Conservation (phyloP, 1,140 invertebrate genomes). For the Panonychus citri region DNA sequence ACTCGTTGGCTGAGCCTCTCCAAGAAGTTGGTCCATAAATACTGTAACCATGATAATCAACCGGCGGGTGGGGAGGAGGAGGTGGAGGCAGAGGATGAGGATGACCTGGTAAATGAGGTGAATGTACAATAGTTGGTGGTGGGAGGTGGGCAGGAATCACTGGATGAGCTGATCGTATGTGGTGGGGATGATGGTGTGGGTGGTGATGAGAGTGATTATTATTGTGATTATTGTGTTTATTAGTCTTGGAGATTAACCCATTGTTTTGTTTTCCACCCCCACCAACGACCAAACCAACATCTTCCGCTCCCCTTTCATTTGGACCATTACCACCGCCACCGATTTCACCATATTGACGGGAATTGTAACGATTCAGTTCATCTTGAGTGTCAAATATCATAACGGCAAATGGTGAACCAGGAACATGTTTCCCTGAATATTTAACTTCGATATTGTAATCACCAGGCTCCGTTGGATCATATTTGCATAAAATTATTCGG, state of each 20-base stretch:
- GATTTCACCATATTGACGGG: neutral
- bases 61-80: conserved; percentile 8
- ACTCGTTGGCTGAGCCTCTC: conserved; percentile 22
- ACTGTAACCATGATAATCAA: conserved; percentile 27
- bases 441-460: conserved; percentile 93
- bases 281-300: too few species aligned
- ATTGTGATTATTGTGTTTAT: too few species aligned
- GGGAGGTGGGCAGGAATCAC: too few species aligned
- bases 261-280: too few species aligned
- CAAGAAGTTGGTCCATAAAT: conserved; percentile 28
- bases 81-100: neutral
- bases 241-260: too few species aligned
- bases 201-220: neutral
- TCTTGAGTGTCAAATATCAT: conserved; percentile 98
- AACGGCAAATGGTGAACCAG: conserved; percentile 89
- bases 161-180: too few species aligned
- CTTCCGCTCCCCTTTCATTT: too few species aligned
- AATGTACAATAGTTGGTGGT: neutral
- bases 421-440: conserved; percentile 91
- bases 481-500: conserved; percentile 85
- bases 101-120: neutral
- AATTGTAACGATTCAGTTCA: conserved; percentile 42
- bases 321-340: neutral
- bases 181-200: conserved; percentile 13
- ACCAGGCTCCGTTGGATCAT: conserved; percentile 88